Conservation (phyloP, 2,888 invertebrate genomes). For the Dascillus cervinus region DNA sequence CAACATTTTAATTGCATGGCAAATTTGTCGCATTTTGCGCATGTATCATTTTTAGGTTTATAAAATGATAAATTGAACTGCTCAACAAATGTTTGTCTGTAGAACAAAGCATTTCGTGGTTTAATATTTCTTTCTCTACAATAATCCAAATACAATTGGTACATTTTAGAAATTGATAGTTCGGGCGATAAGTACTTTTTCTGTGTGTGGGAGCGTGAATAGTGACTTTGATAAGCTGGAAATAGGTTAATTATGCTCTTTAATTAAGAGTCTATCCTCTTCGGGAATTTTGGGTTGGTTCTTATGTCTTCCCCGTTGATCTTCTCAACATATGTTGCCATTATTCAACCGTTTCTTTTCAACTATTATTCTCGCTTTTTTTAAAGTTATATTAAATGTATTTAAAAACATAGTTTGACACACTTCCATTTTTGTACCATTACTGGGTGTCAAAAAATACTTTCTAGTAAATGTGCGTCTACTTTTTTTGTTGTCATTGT, state of each 20-base stretch:
- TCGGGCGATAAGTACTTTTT: constrained; percentile 2
- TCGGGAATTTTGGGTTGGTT: constrained; percentile 4
- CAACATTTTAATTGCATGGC: constrained; percentile 6
- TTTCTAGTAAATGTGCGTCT: too few relatives aligned
- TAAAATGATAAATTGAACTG: constrained; percentile 2
- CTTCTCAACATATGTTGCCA: constrained; percentile 5
- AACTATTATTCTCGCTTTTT: constrained; percentile 4
- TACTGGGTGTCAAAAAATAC: too few relatives aligned
- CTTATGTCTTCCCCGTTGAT: constrained; percentile 7
- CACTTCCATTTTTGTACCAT: constrained; percentile 3
- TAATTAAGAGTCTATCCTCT: constrained; percentile 4
- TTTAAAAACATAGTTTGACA: constrained; percentile 3
- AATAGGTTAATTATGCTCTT: constrained; percentile 4
- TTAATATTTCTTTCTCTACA: constrained; percentile 2
- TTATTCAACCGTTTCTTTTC: constrained; percentile 5
- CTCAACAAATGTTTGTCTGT: constrained; percentile 4
- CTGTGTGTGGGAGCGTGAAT: constrained; percentile 3
- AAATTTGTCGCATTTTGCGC: constrained; percentile 9
- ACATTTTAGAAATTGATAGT: constrained; percentile 3
- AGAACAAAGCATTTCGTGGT: constrained; percentile 2
- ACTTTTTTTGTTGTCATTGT: too few relatives aligned
- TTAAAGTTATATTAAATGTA: constrained; percentile 2
- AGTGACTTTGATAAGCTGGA: constrained; percentile 4
- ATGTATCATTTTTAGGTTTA: constrained; percentile 8
- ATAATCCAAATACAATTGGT: constrained; percentile 1